These are phyloP conservation scores for Muntiacus reevesi DNA, from an alignment of 2,113 vertebrate genomes.

Conservation along the genomic window DNA sequence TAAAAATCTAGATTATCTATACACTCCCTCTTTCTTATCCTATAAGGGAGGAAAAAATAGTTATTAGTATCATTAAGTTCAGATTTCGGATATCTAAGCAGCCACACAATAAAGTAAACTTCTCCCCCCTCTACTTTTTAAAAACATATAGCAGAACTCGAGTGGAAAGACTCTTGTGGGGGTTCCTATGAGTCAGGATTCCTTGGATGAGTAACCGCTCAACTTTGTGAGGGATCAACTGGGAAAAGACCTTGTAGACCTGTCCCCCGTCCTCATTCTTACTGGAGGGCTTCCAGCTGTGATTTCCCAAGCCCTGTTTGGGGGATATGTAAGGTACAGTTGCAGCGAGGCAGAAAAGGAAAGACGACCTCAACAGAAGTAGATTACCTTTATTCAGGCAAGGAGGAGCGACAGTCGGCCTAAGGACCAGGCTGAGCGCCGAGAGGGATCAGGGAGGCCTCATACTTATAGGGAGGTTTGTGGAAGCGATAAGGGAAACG, in stretches of 20 bases:
- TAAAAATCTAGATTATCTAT: background rate
- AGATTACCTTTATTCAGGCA: too few species aligned
- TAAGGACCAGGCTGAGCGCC: too few species aligned
- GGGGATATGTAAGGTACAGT: background rate
- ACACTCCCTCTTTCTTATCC: background rate
- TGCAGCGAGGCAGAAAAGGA: too few species aligned
- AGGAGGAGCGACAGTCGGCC: too few species aligned
- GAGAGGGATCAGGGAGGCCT: too few species aligned
- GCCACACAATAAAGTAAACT: background rate
- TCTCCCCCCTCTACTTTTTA: background rate
- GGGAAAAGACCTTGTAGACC: background rate
- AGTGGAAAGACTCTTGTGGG: background rate
- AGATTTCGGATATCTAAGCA: background rate
- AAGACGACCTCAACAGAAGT: too few species aligned
- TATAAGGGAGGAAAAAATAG: background rate
- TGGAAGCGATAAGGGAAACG: too few species aligned
- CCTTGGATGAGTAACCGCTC: background rate
- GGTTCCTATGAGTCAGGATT: background rate
- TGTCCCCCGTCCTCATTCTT: background rate
- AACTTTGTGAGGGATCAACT: background rate
- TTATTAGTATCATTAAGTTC: background rate
- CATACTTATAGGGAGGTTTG: too few species aligned
- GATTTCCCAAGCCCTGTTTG: background rate
- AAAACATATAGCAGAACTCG: background rate
- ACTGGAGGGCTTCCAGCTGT: background rate